Evolutionary conservation across 2,113 vertebrate genomes (phyloP), one percentile per base, ranked within the genome.

Genomic region (Canis aureus): DNA sequence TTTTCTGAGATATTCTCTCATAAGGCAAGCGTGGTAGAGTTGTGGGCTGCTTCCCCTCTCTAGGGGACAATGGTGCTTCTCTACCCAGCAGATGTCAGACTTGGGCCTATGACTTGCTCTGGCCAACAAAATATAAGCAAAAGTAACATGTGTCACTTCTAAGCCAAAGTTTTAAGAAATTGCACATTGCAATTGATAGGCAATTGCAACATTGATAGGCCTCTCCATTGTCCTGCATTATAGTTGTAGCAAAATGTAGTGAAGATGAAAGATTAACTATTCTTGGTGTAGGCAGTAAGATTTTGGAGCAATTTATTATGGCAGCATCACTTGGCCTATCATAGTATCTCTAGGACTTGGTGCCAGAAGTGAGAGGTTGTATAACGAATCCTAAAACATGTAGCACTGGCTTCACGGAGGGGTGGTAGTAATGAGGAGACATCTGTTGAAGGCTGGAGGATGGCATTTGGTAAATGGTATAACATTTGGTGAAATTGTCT

Each of bases 41-140:
- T 5, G 10, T 0, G 0, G 25, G 20, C 4, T 1, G 4, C n/a
- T 15, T 16, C 27, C n/a, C 8, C 1, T 43, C 67, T 86, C 11
- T 51, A 4, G 8, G 38, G 92, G 35, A 32, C 12, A 15, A 27
- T 3, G 51, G 49, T 49, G 10, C 13, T 60, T 53, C 74, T 25
- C 4, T 51, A 13, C 59, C 57, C 0, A 8, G 49, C 15, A 38
- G 57, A 2, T 49, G 11, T 49, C 78, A 86, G 51, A 20, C 64
- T 22, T 55, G 83, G 69, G 88, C 22, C 3, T 11, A 49, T n/a
- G 83, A 43, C 27, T 76, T 55, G 15, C 71, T 64, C 43, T 62
- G 43, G 32, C 19, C 38, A 11, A 32, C 55, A 25, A 67, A 49
- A 80, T 22, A 20, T 35, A 55, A 62, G 20, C 60, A 11, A 10